These are phyloP conservation scores for Micromesistius poutassou DNA, from an alignment of 2,797 vertebrate species.

Conservation along the genomic window DNA sequence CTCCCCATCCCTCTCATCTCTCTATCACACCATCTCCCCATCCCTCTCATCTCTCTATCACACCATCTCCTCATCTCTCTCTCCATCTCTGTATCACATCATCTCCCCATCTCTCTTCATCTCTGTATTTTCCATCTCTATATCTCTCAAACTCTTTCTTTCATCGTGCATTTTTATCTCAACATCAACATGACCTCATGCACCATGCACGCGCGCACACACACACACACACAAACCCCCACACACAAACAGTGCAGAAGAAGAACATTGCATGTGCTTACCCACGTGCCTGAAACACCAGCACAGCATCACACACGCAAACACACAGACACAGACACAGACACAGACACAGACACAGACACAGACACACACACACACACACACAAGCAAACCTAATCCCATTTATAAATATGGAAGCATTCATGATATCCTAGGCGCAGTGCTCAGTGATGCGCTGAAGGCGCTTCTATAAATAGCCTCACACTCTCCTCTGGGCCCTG, in stretches of 20 bases:
- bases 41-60: too few relatives aligned
- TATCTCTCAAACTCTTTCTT: too few relatives aligned
- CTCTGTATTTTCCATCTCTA: too few relatives aligned
- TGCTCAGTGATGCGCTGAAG: constrained; percentile 49
- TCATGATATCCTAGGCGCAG: constrained; percentile 45
- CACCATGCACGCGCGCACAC: too few relatives aligned
- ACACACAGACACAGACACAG: constrained; percentile 4
- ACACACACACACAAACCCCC: too few relatives aligned
- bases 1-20: too few relatives aligned
- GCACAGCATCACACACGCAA: not conserved
- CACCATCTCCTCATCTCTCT: too few relatives aligned
- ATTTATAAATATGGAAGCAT: constrained; percentile 51
- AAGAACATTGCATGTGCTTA: not conserved
- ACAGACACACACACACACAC: constrained; percentile 5
- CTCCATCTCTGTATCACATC: too few relatives aligned
- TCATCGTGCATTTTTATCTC: too few relatives aligned
- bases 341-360: not conserved
- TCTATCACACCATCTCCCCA: too few relatives aligned
- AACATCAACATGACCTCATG: too few relatives aligned
- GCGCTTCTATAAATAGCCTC: constrained; percentile 63
- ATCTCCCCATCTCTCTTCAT: too few relatives aligned
- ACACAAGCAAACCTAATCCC: constrained; percentile 21
- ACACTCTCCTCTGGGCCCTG: constrained; percentile 43
- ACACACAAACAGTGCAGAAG: not conserved
- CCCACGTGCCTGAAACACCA: constrained; percentile 13